Conservation (phyloP, 2,113 vertebrate genomes). For the Lota lota region DNA sequence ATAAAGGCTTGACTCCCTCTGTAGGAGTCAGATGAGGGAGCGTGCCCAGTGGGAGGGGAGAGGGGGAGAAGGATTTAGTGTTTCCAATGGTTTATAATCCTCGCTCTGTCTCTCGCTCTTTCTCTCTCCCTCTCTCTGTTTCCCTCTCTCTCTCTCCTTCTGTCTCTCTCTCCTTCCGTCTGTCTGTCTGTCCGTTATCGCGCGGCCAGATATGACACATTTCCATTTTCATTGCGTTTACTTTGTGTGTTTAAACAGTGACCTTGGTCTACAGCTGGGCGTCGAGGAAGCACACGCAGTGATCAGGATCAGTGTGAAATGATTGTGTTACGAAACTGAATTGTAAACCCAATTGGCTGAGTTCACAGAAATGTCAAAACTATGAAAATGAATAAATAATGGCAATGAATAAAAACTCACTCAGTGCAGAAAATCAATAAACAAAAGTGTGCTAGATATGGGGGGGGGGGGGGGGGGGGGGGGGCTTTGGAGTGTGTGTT, state of each 20-base stretch:
- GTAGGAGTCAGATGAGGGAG: conserved; percentile 34
- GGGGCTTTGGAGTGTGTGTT: background rate
- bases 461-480: too few species aligned
- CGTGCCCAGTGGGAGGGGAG: background rate
- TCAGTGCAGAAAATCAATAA: background rate
- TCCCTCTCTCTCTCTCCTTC: too few species aligned
- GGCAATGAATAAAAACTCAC: background rate
- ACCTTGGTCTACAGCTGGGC: too few species aligned
- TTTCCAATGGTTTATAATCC: too few species aligned
- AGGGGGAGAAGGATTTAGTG: background rate
- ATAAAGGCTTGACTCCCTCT: conserved; percentile 23
- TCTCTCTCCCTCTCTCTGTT: too few species aligned
- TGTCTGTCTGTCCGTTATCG: too few species aligned
- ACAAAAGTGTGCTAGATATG: background rate
- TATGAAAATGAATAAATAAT: background rate
- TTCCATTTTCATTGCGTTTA: background rate
- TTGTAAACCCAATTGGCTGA: too few species aligned
- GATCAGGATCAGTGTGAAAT: too few species aligned
- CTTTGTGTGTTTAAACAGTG: background rate
- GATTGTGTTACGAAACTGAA: too few species aligned
- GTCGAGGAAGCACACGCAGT: too few species aligned
- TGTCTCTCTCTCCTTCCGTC: too few species aligned
- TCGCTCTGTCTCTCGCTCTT: too few species aligned
- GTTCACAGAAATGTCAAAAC: background rate
- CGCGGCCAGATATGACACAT: background rate